Conservation (phyloP, 2,797 vertebrate genomes). For the Benthosema pterotum region DNA sequence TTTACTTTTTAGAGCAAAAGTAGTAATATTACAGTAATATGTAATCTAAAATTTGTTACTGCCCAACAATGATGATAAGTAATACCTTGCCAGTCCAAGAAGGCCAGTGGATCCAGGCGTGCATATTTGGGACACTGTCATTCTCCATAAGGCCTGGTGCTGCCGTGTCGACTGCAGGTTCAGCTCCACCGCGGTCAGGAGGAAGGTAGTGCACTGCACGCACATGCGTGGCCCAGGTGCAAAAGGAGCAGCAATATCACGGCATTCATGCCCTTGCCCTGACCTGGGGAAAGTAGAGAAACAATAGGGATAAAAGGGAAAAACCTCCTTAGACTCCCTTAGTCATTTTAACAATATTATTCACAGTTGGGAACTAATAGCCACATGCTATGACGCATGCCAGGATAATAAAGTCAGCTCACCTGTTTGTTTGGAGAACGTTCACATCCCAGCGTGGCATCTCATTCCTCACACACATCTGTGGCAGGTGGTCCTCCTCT, state of each 20-base stretch:
- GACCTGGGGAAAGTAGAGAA: slow-evolving; percentile 63
- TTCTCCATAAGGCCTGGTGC: no score
- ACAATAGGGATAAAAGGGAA: background rate
- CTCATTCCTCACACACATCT: slow-evolving; percentile 84
- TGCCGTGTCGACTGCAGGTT: no score
- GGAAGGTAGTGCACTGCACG: slow-evolving; percentile 72
- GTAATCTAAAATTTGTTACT: no score
- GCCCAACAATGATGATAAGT: no score
- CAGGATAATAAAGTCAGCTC: background rate
- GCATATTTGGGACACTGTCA: no score
- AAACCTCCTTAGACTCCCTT: background rate
- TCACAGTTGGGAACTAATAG: no score
- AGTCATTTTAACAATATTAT: no score
- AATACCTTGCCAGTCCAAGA: no score
- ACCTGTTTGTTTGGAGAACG: slow-evolving; percentile 89
- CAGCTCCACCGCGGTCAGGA: no score
- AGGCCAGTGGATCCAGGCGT: no score
- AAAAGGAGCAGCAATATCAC: slow-evolving; percentile 72
- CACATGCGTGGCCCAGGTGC: slow-evolving; percentile 67
- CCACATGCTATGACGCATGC: background rate
- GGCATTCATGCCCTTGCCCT: slow-evolving; percentile 81
- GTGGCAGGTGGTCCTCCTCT: slow-evolving; percentile 82
- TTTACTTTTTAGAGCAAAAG: no score
- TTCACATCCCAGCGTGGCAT: slow-evolving; percentile 81
- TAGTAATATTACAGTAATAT: no score